Percentiles rank a stretch among this genome's conserved stretches.
Conservation (phyloP, 2,113 vertebrate species). For the Oxygymnocypris stewartii region DNA sequence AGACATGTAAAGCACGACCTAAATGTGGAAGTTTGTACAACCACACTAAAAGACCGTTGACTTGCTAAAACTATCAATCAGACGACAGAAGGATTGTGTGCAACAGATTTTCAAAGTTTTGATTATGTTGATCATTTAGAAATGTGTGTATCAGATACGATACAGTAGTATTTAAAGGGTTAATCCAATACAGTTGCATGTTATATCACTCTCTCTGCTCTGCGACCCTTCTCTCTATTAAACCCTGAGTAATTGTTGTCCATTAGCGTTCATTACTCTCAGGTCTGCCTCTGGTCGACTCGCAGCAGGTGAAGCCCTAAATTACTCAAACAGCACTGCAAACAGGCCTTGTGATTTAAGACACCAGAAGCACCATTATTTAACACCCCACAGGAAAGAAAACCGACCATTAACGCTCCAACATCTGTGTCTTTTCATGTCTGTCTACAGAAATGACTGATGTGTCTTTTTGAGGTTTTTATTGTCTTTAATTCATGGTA, state of each 20-base stretch:
- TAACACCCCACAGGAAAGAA: not conserved
- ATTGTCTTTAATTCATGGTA: not conserved
- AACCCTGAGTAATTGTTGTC: not conserved
- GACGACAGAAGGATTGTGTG: not conserved
- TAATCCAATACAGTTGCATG: not conserved
- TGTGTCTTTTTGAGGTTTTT: not conserved
- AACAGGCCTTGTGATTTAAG: slow-evolving; percentile 8
- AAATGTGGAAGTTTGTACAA: not conserved
- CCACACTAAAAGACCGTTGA: not conserved
- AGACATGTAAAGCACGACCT: not conserved
- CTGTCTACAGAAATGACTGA: not conserved
- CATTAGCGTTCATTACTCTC: slow-evolving; percentile 4
- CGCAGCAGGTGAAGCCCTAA: not conserved
- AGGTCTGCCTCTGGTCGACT: not conserved
- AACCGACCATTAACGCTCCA: not conserved
- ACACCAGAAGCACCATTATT: not conserved
- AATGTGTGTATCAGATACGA: not conserved
- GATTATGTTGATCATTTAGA: not conserved
- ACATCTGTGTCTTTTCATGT: no score
- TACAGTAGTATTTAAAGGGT: not conserved
- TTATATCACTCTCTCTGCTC: not conserved
- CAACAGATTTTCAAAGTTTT: not conserved
- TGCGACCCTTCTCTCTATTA: not conserved
- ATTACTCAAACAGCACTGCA: not conserved
- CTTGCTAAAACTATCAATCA: not conserved